Conservation (phyloP, 2,888 invertebrate genomes). For the Watsonalla cultraria region DNA sequence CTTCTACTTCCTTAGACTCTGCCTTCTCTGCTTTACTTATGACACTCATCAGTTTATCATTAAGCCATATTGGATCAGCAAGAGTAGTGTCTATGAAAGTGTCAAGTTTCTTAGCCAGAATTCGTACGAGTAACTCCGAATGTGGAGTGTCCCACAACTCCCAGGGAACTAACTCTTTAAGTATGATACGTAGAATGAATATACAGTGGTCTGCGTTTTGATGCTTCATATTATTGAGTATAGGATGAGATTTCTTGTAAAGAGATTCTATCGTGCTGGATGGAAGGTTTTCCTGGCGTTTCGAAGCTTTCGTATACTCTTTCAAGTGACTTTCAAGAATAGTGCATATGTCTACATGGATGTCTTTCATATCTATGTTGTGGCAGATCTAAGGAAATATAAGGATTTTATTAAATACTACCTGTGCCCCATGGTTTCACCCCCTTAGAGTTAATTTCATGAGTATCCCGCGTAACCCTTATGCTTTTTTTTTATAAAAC, state of each 20-base stretch:
- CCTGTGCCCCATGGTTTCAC: no score
- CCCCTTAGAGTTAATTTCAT: no score
- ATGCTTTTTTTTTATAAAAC: no score
- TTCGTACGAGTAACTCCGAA: conserved; percentile 80
- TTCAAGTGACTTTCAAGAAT: conserved; percentile 80
- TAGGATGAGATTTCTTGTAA: conserved; percentile 66
- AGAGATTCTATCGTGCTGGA: conserved; percentile 60
- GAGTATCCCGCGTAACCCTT: no score
- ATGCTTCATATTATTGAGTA: conserved; percentile 49
- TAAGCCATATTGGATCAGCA: conserved; percentile 74
- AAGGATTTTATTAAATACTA: neutral
- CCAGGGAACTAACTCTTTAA: conserved; percentile 82
- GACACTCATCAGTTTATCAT: conserved; percentile 51
- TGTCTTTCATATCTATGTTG: conserved; percentile 67
- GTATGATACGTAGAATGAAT: conserved; percentile 76
- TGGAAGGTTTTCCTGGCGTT: conserved; percentile 72
- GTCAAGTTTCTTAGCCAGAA: conserved; percentile 79
- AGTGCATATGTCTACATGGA: conserved; percentile 66
- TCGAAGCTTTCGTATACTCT: conserved; percentile 81
- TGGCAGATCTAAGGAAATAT: conserved; percentile 53
- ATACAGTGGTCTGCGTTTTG: conserved; percentile 78
- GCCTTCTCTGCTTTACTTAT: conserved; percentile 22
- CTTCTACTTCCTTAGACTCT: conserved; percentile 10
- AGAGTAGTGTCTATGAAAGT: conserved; percentile 65
- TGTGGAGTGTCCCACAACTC: conserved; percentile 83